Evolutionary conservation across 2,888 invertebrate genomes (phyloP), one percentile per base, ranked within the genome.

Genomic region (Bruchidius siliquastri): DNA sequence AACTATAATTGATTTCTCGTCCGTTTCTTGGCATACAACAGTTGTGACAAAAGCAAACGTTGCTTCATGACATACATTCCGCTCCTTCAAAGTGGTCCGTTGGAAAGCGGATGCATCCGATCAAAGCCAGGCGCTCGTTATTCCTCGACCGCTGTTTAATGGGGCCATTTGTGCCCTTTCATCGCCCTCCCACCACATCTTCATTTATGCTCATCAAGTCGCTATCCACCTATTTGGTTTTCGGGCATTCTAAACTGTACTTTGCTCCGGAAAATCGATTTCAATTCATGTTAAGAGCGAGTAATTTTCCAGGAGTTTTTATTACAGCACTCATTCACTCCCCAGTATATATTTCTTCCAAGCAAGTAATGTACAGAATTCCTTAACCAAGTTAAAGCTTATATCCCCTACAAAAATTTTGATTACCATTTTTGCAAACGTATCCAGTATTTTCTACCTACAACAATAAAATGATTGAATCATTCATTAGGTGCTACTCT

Each of bases 71-170:
- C 49, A 49, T 49, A 18, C 49, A 49, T 49, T 49, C 49, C 1
- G 1, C 18, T 49, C 18, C 13, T 67, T 76, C 79, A 80, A 80
- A 83, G 83, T 82, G 83, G 83, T 83, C 83, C 82, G 83, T 84
- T 83, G 84, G 81, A 76, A 81, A 80, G 78, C 78, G 81, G 77
- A 82, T 82, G 82, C 83, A 83, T 83, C 82, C 82, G 81, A 82
- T 82, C 81, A 79, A 77, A 75, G 80, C 79, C 78, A 75, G 80
- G 79, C 78, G 73, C 82, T 83, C 83, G 83, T 84, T 83, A 84
- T 83, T 83, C 81, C 81, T 80, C 78, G 78, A 80, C 82, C 83
- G 82, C 82, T 81, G 78, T 80, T 79, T 83, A 84, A 83, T 82
- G 83, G 82, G 81, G 79, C 79, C 82, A 82, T 84, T 83, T 83